phyloP scores from a whole-genome alignment of 2,113 vertebrate species.

The Ptilorrhoa leucosticta region DNA sequence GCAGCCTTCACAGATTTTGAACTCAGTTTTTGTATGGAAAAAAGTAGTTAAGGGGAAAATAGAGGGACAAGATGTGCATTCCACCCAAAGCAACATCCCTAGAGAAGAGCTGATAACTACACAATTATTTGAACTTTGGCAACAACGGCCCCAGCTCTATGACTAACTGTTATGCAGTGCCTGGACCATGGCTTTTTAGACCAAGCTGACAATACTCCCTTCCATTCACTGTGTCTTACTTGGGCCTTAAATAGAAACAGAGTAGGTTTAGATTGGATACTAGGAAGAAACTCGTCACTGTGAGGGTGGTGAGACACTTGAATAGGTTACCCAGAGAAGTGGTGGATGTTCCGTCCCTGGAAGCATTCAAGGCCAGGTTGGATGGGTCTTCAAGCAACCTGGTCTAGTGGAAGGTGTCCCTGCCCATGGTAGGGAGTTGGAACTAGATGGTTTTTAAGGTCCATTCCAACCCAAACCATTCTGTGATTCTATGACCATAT shows the following conservation, averaged over 20 bases:
- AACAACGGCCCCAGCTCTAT: neutral
- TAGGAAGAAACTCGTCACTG: neutral
- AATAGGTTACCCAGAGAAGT: neutral
- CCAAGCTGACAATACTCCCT: neutral
- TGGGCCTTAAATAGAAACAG: neutral
- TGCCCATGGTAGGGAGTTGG: neutral
- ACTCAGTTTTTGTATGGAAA: neutral
- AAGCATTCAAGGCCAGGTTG: neutral
- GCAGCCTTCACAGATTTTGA: neutral
- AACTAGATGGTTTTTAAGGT: neutral
- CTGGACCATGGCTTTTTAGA: neutral
- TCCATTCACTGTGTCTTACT: neutral
- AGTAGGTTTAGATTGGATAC: too few species aligned
- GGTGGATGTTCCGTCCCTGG: neutral
- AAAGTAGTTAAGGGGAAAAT: neutral
- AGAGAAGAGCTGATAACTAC: neutral
- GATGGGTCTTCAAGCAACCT: neutral
- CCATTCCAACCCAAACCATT: neutral
- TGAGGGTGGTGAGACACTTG: neutral
- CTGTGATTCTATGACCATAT: accelerated
- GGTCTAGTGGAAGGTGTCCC: neutral
- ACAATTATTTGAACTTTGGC: accelerated
- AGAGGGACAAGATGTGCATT: neutral
- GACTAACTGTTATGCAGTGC: accelerated
- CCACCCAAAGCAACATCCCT: neutral